Base-by-base conservation (phyloP, 2,888 invertebrate genomes). In the Leptarthrus brevirostris region DNA sequence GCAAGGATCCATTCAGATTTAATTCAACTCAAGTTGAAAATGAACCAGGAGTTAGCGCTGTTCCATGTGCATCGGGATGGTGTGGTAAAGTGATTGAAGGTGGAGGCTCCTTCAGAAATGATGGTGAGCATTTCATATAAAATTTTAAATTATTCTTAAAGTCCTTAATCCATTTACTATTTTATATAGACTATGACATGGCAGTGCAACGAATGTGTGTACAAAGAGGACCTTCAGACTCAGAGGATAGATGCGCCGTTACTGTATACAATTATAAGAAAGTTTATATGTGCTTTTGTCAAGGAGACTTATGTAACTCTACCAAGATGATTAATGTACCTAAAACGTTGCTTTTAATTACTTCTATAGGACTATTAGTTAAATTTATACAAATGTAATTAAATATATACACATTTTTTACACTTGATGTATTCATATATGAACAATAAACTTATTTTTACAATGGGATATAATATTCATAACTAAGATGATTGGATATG, bases 261-360 rank as follows among this genome's bases (percentile, higher is more conserved):
- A 95, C 95, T 0, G 87, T 91, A 81, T 92, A 92, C 88, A 92
- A 93, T 80, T 90, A 92, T 80, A 91, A 91, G 80, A 92, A 91
- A 81, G 95, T 96, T 0, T 92, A 91, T 81, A 94, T 96, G 92
- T 96, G 96, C 81, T 94, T 96, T 82, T 96, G 96, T 80, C 90
- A 89, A 79, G 96, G 96, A 3, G 96, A 96, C 83, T 87, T 96
- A 36, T 96, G 96, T 83, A 96, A 96, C 82, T 80, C 78, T 1
- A 74, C 78, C 1, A 72, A 1, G 1, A 49, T 30, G 20, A 16
- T 49, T n/a, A 30, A 6, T 14, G 20, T 47, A 40, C 53, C 54
- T 18, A 72, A 54, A 44, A 2, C 56, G 10, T 47, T 64, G 16
- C 8, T 64, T 3, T 16, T 49, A 8, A 12, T 49, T 8, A 49